Evolutionary conservation across 2,113 vertebrate species (phyloP).

Genomic region (Scatophagus argus): DNA sequence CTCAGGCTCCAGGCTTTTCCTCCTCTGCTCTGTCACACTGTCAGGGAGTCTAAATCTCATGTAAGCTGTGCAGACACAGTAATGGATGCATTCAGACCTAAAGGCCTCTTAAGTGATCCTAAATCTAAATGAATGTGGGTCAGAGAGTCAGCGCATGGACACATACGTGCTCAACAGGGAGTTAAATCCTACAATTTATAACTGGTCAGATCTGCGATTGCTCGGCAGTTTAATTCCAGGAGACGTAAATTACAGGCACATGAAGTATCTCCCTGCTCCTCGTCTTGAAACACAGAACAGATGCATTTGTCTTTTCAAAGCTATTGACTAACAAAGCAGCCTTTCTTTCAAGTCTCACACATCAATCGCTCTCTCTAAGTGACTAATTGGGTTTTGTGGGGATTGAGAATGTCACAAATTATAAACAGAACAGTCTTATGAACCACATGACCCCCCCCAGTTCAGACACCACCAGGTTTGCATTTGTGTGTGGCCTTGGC

Average conservation of each 20-base stretch:
- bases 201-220: conserved; percentile 44
- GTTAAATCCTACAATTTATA: conserved; percentile 38
- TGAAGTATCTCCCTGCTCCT: conserved; percentile 4
- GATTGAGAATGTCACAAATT: conserved; percentile 31
- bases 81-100: conserved; percentile 13
- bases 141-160: conserved; percentile 11
- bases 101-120: conserved; percentile 47
- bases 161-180: conserved; percentile 35
- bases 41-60: conserved; percentile 45
- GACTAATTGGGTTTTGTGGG: conserved; percentile 1
- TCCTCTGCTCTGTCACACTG: conserved; percentile 40
- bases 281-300: conserved; percentile 17
- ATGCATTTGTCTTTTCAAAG: conserved; percentile 9
- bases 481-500: conserved; percentile 62
- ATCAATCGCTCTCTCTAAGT: not conserved
- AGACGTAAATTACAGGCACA: conserved; percentile 37
- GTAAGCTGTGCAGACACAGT: conserved; percentile 49
- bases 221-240: conserved; percentile 24
- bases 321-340: conserved; percentile 32
- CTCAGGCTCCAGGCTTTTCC: conserved; percentile 27
- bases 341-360: not conserved
- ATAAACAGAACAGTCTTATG: not conserved
- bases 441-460: not conserved
- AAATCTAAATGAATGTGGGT: conserved; percentile 51
- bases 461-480: conserved; percentile 21